Evolutionary conservation across 1,140 invertebrate species (phyloP), one percentile per base, ranked within the genome.

Genomic region (Drosophila persimilis): DNA sequence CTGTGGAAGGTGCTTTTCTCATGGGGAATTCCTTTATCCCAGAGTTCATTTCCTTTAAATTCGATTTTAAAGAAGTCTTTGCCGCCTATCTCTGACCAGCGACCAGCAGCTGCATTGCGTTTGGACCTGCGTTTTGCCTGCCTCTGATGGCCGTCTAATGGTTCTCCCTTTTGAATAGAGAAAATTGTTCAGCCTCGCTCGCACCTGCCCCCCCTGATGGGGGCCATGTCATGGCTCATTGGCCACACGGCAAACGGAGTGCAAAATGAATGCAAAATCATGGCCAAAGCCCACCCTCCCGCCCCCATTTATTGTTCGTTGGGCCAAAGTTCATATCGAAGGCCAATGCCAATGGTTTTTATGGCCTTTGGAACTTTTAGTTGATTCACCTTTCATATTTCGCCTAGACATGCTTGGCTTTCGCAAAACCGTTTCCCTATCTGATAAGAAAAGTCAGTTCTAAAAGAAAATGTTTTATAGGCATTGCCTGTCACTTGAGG

Each of bases 201-300:
- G 35, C 9, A 39, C 35, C 35, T 39, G 35, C 56, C 22, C 7
- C 17, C 17, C 17, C 29, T n/a, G 24, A 24, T 8, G 7, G 15
- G 22, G 44, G 24, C 24, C 44, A 26, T 43, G 50, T 45, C 62
- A 67, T 50, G 73, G 54, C 72, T 74, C 71, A 74, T 74, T 74
- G 72, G 47, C 41, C 59, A 43, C 53, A 65, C 48, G 47, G 39
- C 48, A 15, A 55, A 73, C 45, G 44, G 72, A 54, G 72, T 75
- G 72, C 62, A 75, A 75, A 39, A 74, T 75, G 66, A 75, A 75
- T 75, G 71, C 73, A 75, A 66, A 75, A 66, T 75, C 73, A 75
- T 75, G 29, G 54, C 20, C 20, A 20, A 2, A 50, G 17, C 46
- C 51, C 64, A 29, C 20, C 31, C 20, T 20, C 20, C 20, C 20